Evolutionary conservation across 2,888 invertebrate species (phyloP), one percentile per base, ranked within the genome.

Genomic region (Nasonia oneida): DNA sequence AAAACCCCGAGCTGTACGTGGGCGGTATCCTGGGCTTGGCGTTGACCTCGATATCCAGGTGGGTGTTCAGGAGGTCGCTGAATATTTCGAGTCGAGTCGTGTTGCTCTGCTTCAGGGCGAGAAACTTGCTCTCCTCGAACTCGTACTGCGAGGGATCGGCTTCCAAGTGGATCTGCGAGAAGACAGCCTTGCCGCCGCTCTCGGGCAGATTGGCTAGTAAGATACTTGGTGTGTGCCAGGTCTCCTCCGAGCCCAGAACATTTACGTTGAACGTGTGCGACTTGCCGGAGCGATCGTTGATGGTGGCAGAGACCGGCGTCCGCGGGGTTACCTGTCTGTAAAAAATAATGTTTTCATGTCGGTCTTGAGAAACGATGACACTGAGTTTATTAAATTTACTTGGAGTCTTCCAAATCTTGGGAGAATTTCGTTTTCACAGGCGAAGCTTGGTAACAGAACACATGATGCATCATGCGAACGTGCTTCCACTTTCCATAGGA

Each of bases 401-500:
- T 93, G 6, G 89, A 86, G n/a, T 95, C 95, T 87, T 97, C 97
- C 82, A 95, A 96, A 90, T 97, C 97, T 81, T 96, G 96, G 0
- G 97, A 97, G 90, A 97, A 97, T 91, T 97, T 96, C 89, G 97
- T 96, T 92, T 96, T 96, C 2, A 97, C 96, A 0, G 97, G 97
- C 1, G 97, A 97, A 0, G 97, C 97, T 93, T 97, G 97, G 91
- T 97, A 97, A 91, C 97, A 97, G 92, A 97, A 97, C 88, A 97
- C 96, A 90, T 97, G 97, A 93, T 97, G 97, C 95, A 97, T 96
- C 96, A 97, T 96, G 91, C 96, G 96, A 0, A 97, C 97, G 6
- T 96, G 95, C 91, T 96, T 96, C 97, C 97, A 97, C 92, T 96
- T 96, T 87, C 96, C 97, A 89, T 97, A 97, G 2, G 97, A 96